phyloP scores from a whole-genome alignment of 2,797 vertebrate species.

The Anguilla megastoma region DNA sequence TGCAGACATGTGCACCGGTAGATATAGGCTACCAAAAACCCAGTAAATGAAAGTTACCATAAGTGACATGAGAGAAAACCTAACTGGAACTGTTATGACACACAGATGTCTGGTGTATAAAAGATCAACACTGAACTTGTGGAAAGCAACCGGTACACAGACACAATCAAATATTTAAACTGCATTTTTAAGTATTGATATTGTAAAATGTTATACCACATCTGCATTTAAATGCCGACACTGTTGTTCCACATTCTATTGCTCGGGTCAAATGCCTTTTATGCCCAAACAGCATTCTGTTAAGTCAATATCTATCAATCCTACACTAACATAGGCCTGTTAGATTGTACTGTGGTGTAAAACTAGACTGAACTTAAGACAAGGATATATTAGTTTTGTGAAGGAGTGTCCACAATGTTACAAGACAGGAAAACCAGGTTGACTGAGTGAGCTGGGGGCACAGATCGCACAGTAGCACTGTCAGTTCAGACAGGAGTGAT shows the following conservation, averaged over 20 bases:
- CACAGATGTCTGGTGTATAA: neutral
- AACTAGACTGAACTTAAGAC: neutral
- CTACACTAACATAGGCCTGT: neutral
- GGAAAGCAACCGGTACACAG: neutral
- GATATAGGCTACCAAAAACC: neutral
- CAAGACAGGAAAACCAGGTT: conserved; percentile 1
- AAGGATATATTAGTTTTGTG: neutral
- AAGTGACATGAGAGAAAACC: neutral
- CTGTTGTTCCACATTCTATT: neutral
- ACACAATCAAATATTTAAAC: neutral
- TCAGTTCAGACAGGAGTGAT: conserved; percentile 10
- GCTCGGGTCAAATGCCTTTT: neutral
- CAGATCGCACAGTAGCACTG: neutral
- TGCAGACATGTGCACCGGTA: neutral
- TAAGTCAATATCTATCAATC: neutral
- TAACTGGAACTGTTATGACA: neutral
- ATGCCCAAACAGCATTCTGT: neutral
- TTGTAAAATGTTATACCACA: neutral
- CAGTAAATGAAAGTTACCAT: neutral
- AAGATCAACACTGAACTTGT: neutral
- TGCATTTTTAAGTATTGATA: no score
- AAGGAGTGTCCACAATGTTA: neutral
- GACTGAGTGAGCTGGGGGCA: neutral
- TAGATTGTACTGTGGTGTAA: neutral
- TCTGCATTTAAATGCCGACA: neutral